These are phyloP conservation scores for Caenorhabditis sulstoni DNA, from an alignment of 2,888 invertebrate genomes.

Conservation along the genomic window DNA sequence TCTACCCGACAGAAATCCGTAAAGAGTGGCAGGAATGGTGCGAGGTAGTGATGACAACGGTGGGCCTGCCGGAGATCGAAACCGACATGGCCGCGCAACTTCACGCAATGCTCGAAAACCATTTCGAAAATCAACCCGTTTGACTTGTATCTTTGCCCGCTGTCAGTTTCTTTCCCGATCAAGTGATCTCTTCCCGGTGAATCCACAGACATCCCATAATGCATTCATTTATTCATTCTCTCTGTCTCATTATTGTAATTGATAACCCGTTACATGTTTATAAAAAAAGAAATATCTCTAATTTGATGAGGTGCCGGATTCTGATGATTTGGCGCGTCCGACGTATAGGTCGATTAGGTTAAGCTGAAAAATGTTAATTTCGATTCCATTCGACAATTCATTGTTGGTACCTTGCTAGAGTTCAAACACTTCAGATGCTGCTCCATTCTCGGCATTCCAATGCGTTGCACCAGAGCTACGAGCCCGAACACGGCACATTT, in stretches of 20 bases:
- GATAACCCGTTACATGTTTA: neutral
- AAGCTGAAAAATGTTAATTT: constrained; percentile 33
- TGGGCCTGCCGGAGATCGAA: neutral
- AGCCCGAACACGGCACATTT: constrained; percentile 59
- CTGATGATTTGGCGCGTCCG: constrained; percentile 51
- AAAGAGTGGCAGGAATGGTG: constrained; percentile 15
- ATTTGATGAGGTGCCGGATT: constrained; percentile 49
- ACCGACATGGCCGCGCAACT: constrained; percentile 1
- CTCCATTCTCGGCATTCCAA: constrained; percentile 48
- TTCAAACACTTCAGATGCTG: constrained; percentile 48
- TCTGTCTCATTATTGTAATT: neutral
- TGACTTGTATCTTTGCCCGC: too few relatives aligned
- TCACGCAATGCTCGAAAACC: too few relatives aligned
- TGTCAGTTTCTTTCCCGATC: too few relatives aligned
- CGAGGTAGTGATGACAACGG: neutral
- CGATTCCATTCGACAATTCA: neutral
- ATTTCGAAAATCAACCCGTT: too few relatives aligned
- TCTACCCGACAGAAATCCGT: neutral
- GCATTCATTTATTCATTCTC: neutral
- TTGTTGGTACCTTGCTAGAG: constrained; percentile 25
- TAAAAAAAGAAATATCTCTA: neutral
- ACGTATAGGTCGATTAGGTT: constrained; percentile 55
- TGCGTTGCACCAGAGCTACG: constrained; percentile 36
- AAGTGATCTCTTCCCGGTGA: too few relatives aligned
- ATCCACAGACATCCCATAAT: too few relatives aligned